phyloP scores from a whole-genome alignment of 2,888 invertebrate genomes.

The Dicyrtoma fusca region DNA sequence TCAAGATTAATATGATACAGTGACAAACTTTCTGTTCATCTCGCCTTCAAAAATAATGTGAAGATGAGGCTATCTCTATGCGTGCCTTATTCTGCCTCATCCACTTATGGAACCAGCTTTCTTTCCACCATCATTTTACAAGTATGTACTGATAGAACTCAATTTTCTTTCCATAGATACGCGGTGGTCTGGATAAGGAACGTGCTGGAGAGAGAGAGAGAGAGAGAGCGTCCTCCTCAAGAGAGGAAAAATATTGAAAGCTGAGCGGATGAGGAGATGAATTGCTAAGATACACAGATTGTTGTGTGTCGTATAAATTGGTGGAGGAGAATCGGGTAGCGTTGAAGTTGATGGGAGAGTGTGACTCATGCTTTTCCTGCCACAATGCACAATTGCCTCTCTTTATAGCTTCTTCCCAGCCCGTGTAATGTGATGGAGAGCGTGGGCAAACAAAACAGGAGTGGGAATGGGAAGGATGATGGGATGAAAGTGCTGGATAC shows the following conservation, averaged over 20 bases:
- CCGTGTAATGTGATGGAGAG: too few relatives aligned
- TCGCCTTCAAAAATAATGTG: neutral
- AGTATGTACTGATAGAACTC: neutral
- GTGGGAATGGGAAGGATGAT: neutral
- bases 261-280: slow-evolving; percentile 22
- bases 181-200: neutral
- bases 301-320: slow-evolving; percentile 23
- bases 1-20: slow-evolving; percentile 29
- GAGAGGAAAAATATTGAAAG: slow-evolving; percentile 27
- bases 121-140: neutral
- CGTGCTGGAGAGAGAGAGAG: slow-evolving; percentile 12
- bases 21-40: neutral
- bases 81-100: slow-evolving; percentile 2
- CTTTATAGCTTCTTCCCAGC: too few relatives aligned
- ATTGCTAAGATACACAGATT: slow-evolving; percentile 29
- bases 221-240: neutral
- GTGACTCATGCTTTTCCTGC: too few relatives aligned
- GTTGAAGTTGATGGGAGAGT: neutral
- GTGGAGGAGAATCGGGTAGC: neutral
- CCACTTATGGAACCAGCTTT: slow-evolving; percentile 10
- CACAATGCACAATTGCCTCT: too few relatives aligned
- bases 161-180: neutral
- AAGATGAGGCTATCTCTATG: slow-evolving; percentile 16
- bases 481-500: slow-evolving; percentile 2
- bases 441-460: neutral